Evolutionary conservation across 2,888 invertebrate genomes (phyloP).

Genomic region (Dromius quadrimaculatus): DNA sequence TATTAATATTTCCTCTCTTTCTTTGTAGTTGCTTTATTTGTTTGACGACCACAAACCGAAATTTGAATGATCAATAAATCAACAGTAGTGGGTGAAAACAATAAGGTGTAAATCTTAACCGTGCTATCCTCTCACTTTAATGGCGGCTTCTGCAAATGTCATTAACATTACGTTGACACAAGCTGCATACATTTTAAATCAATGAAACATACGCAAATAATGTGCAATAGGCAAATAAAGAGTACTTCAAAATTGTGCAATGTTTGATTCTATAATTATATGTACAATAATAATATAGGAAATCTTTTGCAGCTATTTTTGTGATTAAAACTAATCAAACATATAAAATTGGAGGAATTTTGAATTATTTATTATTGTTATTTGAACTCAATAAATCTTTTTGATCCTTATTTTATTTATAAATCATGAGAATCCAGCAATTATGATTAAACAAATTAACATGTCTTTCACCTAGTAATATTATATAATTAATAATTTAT

Average conservation of each 20-base stretch:
- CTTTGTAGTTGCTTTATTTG: not conserved
- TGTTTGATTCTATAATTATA: too few species aligned
- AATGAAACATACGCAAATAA: slow-evolving; percentile 3
- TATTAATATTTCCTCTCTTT: too few species aligned
- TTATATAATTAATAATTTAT: slow-evolving; percentile 29
- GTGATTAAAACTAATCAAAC: too few species aligned
- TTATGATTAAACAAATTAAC: slow-evolving; percentile 30
- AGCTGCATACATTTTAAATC: not conserved
- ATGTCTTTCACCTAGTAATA: slow-evolving; percentile 17
- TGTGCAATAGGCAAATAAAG: not conserved
- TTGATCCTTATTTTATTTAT: too few species aligned
- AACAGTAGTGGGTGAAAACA: slow-evolving; percentile 31
- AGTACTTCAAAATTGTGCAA: not conserved
- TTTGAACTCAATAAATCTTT: too few species aligned
- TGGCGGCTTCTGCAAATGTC: slow-evolving; percentile 10
- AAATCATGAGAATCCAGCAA: slow-evolving; percentile 7
- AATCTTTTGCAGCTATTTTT: too few species aligned
- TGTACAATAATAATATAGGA: too few species aligned
- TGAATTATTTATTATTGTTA: too few species aligned
- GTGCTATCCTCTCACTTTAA: not conserved
- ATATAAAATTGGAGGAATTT: too few species aligned
- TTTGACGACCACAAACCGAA: not conserved
- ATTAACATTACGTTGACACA: slow-evolving; percentile 5
- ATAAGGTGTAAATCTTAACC: not conserved
- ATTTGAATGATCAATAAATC: not conserved